Conservation (phyloP, 2,888 invertebrate genomes). For the Erebia ligea region DNA sequence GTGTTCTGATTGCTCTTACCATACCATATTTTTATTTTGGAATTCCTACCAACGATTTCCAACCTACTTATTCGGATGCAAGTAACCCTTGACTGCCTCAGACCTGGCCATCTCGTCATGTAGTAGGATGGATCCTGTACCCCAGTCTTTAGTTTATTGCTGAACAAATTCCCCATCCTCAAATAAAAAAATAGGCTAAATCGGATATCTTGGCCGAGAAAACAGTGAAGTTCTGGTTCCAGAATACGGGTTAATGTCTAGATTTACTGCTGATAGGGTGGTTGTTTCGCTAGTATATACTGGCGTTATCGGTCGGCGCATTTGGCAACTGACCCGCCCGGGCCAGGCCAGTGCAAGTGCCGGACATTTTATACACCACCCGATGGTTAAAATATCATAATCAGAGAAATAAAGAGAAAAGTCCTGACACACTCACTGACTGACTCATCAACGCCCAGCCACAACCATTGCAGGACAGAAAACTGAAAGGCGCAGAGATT, state of each 20-base stretch:
- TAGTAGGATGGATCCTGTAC: too few species aligned
- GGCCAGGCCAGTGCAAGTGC: slow-evolving; percentile 65
- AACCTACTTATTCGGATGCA: too few species aligned
- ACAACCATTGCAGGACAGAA: too few species aligned
- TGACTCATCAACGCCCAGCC: too few species aligned
- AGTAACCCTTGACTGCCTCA: too few species aligned
- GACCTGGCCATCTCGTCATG: too few species aligned
- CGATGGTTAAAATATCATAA: not conserved
- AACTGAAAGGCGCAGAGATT: too few species aligned
- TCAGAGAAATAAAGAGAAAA: too few species aligned
- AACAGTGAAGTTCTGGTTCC: slow-evolving; percentile 74
- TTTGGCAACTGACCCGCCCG: slow-evolving; percentile 74
- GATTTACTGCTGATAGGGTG: slow-evolving; percentile 83
- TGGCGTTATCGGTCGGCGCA: slow-evolving; percentile 80
- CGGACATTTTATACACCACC: slow-evolving; percentile 54
- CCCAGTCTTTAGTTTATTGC: not conserved
- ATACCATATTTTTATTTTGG: too few species aligned
- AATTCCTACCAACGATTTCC: too few species aligned
- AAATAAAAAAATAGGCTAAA: not conserved
- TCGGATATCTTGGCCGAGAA: slow-evolving; percentile 60
- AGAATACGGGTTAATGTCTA: slow-evolving; percentile 81
- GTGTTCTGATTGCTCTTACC: too few species aligned
- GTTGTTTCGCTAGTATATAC: slow-evolving; percentile 79
- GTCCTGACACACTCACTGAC: too few species aligned
- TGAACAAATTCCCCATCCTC: not conserved